Evolutionary conservation across 2,113 vertebrate genomes (phyloP).

Genomic region (Thinocorus orbignyianus): DNA sequence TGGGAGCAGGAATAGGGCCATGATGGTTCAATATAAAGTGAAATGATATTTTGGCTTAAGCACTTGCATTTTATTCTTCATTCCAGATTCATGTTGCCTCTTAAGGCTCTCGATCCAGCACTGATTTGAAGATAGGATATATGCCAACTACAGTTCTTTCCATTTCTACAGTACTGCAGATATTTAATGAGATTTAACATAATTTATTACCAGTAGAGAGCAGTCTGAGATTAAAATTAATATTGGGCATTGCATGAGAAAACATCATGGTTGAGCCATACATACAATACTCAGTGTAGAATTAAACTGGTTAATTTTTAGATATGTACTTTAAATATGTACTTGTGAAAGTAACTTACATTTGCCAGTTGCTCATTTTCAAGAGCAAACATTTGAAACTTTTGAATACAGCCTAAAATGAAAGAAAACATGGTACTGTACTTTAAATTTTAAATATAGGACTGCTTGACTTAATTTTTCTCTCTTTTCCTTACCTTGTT

Average conservation of each 20-base stretch:
- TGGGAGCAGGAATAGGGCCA: not conserved
- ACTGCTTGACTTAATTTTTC: not conserved
- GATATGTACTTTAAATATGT: not conserved
- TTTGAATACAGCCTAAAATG: constrained; percentile 25
- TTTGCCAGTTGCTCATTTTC: constrained; percentile 40
- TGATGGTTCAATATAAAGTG: not conserved
- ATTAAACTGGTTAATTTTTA: constrained; percentile 56
- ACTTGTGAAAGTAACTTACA: constrained; percentile 51
- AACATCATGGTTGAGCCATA: constrained; percentile 1
- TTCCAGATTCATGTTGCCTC: not conserved
- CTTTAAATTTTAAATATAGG: not conserved
- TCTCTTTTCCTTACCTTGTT: not conserved
- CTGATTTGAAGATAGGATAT: not conserved
- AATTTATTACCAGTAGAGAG: constrained; percentile 78
- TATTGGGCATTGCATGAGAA: constrained; percentile 22
- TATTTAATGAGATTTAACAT: constrained; percentile 60
- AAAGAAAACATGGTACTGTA: not conserved
- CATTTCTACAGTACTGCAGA: not conserved
- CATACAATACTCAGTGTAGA: constrained; percentile 16
- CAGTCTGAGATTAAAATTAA: constrained; percentile 77
- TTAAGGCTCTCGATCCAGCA: not conserved
- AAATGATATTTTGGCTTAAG: not conserved
- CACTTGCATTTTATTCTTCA: not conserved
- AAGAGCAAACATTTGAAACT: constrained; percentile 35
- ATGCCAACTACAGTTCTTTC: not conserved